Evolutionary conservation across 2,113 vertebrate genomes (phyloP).

Genomic region (Glareola pratincola): DNA sequence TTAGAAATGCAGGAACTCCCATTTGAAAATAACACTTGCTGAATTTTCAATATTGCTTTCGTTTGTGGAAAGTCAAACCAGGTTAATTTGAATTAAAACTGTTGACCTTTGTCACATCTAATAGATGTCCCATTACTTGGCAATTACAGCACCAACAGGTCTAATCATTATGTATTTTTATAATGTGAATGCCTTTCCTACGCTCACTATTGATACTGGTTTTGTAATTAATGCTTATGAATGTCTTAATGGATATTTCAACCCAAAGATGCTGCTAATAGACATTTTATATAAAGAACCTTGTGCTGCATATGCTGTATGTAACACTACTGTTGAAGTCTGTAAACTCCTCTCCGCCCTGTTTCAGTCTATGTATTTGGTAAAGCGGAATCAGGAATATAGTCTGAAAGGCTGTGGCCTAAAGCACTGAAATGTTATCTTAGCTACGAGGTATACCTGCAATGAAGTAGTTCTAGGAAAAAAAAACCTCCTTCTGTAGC

Average conservation of each 20-base stretch:
- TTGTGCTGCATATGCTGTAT: slow-evolving; percentile 13
- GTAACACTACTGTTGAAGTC: slow-evolving; percentile 33
- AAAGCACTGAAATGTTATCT: slow-evolving; percentile 35
- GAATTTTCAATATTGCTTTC: slow-evolving; percentile 58
- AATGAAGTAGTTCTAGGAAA: neutral
- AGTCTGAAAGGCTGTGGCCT: slow-evolving; percentile 4
- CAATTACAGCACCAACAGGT: slow-evolving; percentile 4
- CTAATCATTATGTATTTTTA: slow-evolving; percentile 56
- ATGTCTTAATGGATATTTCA: slow-evolving; percentile 66
- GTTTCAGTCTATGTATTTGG: neutral
- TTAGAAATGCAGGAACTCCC: slow-evolving; percentile 34
- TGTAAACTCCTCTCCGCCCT: slow-evolving; percentile 13
- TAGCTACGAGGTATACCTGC: neutral
- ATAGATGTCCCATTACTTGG: slow-evolving; percentile 60
- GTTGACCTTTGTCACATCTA: slow-evolving; percentile 65
- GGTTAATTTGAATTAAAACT: slow-evolving; percentile 50
- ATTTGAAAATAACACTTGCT: slow-evolving; percentile 18
- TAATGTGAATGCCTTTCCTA: slow-evolving; percentile 50
- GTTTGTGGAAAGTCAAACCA: slow-evolving; percentile 63
- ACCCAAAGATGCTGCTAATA: slow-evolving; percentile 77
- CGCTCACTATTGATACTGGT: neutral
- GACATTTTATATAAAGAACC: slow-evolving; percentile 23
- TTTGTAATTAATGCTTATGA: slow-evolving; percentile 65
- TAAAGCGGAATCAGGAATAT: slow-evolving; percentile 26
- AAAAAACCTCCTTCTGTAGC: neutral